Evolutionary conservation across 2,113 vertebrate genomes (phyloP), one percentile per base, ranked within the genome.

Genomic region (Platanista minor): DNA sequence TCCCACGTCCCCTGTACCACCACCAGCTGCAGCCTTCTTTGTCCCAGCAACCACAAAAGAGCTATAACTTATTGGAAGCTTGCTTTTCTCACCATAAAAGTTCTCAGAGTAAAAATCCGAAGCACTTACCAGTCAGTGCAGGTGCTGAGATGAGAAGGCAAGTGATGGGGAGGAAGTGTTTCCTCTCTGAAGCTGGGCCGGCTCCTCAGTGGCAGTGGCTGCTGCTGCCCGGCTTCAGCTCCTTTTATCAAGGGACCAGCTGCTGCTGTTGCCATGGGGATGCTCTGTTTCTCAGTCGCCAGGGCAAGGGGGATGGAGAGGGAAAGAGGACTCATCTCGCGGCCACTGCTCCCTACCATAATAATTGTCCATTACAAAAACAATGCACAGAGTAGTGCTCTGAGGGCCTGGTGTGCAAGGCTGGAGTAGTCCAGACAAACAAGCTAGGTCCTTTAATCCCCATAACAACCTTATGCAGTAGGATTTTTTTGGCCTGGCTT

Each of bases 231-330:
- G 9, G 87, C 92, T 31, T 94, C 90, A 23, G 69, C 96, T 84
- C 12, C 85, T 97, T 97, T 99, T 99, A 98, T 98, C 97, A 98
- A 98, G 97, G 94, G 96, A 98, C 57, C 94, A 57, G 97, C 81
- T 90, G 94, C 89, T 27, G 85, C 89, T 0, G 98, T 98, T 89
- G 93, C 98, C 97, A 97, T 98, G 98, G 97, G 95, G 98, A 98
- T 87, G 67, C 87, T 90, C 43, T 20, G 27, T 87, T 98, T 98
- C 98, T 89, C 97, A 96, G 84, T 96, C 96, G 14, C 97, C 84
- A 90, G 95, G 97, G 96, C 93, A 96, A 97, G 97, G 96, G 97
- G 96, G 96, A 97, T 96, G 98, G 96, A 97, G 96, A 81, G 61
- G 54, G n/a, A 96, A 72, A 41, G 64, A 94, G 84, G 61, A 91